phyloP scores from a whole-genome alignment of 2,113 vertebrate genomes.

The Anthoscopus minutus region DNA sequence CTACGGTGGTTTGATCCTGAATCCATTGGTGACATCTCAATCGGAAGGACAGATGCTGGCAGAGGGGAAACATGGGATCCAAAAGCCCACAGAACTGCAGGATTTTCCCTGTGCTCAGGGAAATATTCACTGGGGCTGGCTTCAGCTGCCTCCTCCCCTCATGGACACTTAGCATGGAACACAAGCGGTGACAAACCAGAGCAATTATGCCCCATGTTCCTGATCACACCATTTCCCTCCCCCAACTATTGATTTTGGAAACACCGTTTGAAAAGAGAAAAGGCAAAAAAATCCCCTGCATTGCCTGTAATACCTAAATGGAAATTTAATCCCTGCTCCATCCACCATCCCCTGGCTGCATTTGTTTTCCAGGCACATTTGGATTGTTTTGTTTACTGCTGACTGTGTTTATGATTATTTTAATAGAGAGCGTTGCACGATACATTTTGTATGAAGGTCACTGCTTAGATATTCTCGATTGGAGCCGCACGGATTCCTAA shows the following conservation, averaged over 20 bases:
- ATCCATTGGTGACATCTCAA: background rate
- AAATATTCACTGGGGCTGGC: background rate
- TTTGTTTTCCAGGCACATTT: constrained; percentile 56
- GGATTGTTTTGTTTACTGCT: constrained; percentile 71
- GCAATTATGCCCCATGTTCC: constrained; percentile 27
- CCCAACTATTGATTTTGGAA: constrained; percentile 35
- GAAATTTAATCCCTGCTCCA: constrained; percentile 53
- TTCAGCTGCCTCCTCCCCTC: background rate
- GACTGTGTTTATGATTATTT: constrained; percentile 68
- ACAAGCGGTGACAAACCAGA: background rate
- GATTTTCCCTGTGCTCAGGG: background rate
- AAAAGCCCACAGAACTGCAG: background rate
- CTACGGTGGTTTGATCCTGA: background rate
- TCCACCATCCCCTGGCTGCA: background rate
- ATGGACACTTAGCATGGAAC: background rate
- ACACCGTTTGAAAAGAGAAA: background rate
- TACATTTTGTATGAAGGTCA: constrained; percentile 68
- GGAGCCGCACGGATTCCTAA: constrained; percentile 25
- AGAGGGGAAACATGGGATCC: background rate
- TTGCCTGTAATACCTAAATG: constrained; percentile 36
- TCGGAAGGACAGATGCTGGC: background rate
- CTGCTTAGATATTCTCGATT: constrained; percentile 35
- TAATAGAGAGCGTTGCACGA: constrained; percentile 26
- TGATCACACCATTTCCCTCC: constrained; percentile 22
- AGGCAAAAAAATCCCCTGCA: background rate